Base-by-base conservation (phyloP, 2,888 invertebrate species). In the Sarcophaga subvicina region DNA sequence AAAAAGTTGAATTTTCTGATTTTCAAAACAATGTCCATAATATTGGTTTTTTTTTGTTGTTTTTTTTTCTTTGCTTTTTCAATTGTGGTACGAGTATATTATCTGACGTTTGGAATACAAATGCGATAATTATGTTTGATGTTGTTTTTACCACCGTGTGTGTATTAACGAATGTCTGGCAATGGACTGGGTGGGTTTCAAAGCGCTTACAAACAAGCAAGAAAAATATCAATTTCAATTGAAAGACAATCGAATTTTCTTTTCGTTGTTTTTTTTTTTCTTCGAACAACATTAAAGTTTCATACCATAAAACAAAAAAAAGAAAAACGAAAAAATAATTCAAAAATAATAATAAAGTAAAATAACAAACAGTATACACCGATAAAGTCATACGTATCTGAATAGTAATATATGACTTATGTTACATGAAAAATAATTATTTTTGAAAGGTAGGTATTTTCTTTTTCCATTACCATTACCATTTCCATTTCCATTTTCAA, bases 71-170 rank as follows among this genome's bases (percentile, higher is more conserved):
- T 64, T 27, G 62, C 14, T 62, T 62, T 27, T 37, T 37, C n/a
- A 67, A 45, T 8, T 45, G 27, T 20, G 2, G 17, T 54, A 54
- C 12, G 17, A 54, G 17, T n/a, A 22, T 45, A 20, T 45, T 47
- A 11, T 37, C n/a, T 64, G 25, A 47, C 70, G 66, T 17, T 59
- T 59, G 54, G 79, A 80, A 80, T 72, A 64, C 71, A 71, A 80
- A 64, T 80, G 63, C 20, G 64, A 64, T 80, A 80, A 71, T 72
- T 80, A 64, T 71, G 71, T 71, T 80, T 54, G 54, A 71, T 64
- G 63, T 71, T 71, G 25, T 49, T 54, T 78, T 59, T n/a, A 27
- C 10, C 3, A 63, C 70, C 59, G 37, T n/a, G n/a, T n/a, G 22
- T 45, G 54, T 14, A 4, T 14, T 54, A 14, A 54, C 17, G 54